phyloP scores from a whole-genome alignment of 2,797 vertebrate genomes.

The Rousettus madagascariensis region DNA sequence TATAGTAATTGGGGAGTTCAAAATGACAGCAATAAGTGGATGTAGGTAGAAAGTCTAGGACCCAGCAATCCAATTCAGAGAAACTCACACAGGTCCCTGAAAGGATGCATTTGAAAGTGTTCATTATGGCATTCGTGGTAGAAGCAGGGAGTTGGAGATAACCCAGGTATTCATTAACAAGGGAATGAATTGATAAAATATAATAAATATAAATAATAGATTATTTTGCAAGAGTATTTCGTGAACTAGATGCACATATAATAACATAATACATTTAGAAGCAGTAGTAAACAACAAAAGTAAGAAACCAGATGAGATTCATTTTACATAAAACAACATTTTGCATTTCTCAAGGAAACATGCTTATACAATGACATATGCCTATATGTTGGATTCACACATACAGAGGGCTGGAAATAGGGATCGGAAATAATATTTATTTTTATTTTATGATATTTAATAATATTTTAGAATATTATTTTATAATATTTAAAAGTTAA shows the following conservation, averaged over 20 bases:
- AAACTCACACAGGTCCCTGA: background rate
- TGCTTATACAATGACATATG: background rate
- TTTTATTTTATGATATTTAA: background rate
- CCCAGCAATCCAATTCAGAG: background rate
- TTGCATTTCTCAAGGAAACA: background rate
- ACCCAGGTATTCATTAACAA: background rate
- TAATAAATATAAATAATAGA: background rate
- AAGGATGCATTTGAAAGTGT: background rate
- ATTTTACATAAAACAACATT: background rate
- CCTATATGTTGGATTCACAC: background rate
- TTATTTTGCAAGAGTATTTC: slow-evolving; percentile 15
- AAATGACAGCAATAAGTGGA: background rate
- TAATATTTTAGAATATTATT: background rate
- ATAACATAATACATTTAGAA: background rate
- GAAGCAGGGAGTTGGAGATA: background rate
- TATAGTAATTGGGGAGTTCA: too few relatives aligned
- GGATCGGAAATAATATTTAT: background rate
- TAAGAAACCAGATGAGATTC: background rate
- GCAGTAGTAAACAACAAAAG: background rate
- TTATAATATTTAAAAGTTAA: background rate
- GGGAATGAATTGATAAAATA: background rate
- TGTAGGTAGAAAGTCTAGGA: background rate
- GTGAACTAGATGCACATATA: background rate
- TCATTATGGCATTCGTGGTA: background rate
- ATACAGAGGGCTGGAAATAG: background rate